Base-by-base conservation (phyloP, 2,797 vertebrate genomes). In the Pelodytes ibericus region DNA sequence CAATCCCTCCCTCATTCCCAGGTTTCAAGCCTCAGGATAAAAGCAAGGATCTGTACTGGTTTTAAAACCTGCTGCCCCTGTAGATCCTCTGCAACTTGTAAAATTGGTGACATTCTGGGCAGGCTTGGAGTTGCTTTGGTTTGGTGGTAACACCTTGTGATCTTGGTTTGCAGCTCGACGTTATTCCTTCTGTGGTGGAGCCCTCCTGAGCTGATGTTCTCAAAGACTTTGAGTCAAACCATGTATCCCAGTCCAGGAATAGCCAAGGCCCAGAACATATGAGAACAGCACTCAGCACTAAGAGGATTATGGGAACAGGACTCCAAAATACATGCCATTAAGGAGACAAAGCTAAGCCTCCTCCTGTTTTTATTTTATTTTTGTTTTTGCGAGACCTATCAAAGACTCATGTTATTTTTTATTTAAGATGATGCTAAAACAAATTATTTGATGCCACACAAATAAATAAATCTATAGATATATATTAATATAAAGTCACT, bases 21-120 rank as follows among this genome's bases (percentile, higher is more conserved):
- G 96, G 95, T 98, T 92, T 98, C 85, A 95, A 95, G 88, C 88
- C 92, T 84, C 96, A 95, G 93, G 95, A 99, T 88, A 98, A 98
- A 93, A 96, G 89, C 95, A 97, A 98, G 93, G 95, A 98, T 87
- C 92, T 98, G 84, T 96, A 96, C 90, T 98, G 96, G 96, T 98
- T 98, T 95, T 99, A 97, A 67, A 91, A 89, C 86, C 86, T 86
- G 78, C 85, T 86, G 83, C 86, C 85, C 87, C 74, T 86, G 86
- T 91, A 92, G 89, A 87, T 90, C 86, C 57, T 72, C 44, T 92
- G 87, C 90, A 86, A 72, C 86, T 87, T 76, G 83, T 86, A 86
- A 88, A 81, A 79, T 77, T 81, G 90, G 77, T 89, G 87, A 81
- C 84, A 66, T 82, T 83, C 82, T 83, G 84, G 49, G 53, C 83